phyloP scores from a whole-genome alignment of 2,888 invertebrate genomes.

The Apotomis betuletana region DNA sequence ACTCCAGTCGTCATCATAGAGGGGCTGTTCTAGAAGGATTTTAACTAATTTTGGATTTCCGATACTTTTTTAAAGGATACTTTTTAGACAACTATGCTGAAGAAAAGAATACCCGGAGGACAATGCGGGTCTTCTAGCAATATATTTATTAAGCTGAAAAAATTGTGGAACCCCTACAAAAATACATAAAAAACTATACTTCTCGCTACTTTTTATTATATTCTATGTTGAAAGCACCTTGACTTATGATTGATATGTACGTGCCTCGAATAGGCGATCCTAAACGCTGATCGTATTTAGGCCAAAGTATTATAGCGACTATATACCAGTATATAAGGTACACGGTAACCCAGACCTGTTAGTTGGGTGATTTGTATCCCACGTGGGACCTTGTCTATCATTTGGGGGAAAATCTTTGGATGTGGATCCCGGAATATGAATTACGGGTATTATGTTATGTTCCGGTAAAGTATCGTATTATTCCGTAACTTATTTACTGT shows the following conservation, averaged over 20 bases:
- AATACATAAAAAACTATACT: background rate
- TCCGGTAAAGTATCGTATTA: background rate
- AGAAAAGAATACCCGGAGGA: too few species aligned
- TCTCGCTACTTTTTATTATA: conserved; percentile 27
- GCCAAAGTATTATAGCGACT: background rate
- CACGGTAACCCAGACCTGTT: background rate
- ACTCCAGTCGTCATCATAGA: too few species aligned
- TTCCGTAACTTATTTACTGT: too few species aligned
- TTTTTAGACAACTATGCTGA: too few species aligned
- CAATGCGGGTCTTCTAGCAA: too few species aligned
- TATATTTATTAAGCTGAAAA: too few species aligned
- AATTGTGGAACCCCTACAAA: conserved; percentile 4
- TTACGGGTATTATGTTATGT: conserved; percentile 6
- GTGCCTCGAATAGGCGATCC: conserved; percentile 20
- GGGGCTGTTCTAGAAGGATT: too few species aligned
- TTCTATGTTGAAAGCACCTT: conserved; percentile 33
- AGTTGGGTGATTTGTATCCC: conserved; percentile 5
- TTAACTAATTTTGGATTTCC: too few species aligned
- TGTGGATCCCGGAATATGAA: background rate
- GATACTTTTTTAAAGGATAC: too few species aligned
- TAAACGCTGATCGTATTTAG: background rate
- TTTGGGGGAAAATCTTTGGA: conserved; percentile 18
- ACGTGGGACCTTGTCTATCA: conserved; percentile 17
- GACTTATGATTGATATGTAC: conserved; percentile 39
- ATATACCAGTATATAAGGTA: background rate